Evolutionary conservation across 2,888 invertebrate genomes (phyloP), one percentile per base, ranked within the genome.

Genomic region (Serripes groenlandicus): DNA sequence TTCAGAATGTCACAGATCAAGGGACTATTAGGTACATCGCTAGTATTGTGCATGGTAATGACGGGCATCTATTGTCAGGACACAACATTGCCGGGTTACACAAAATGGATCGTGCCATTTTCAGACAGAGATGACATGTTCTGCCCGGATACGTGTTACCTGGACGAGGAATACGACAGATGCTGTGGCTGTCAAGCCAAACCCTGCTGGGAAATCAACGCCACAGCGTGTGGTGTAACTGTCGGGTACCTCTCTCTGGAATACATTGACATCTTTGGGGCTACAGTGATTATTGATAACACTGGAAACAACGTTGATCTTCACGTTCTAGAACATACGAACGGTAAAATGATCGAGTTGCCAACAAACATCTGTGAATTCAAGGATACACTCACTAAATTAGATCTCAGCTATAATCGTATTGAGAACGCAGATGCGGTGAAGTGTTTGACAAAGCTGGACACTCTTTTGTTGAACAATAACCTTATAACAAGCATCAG

Each of bases 371-470:
- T 81, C 0, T 81, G 81, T 37, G 73, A 76, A 7, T 81, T 56
- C 69, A 28, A 68, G 7, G 76, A 68, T 7, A 68, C 52, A 21
- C 42, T 77, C 5, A 69, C 66, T n/a, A 76, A 58, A 21, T 9
- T 81, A n/a, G 76, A 81, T 37, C 62, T 81, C n/a, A 73, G 73
- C 32, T 52, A 74, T 23, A 81, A 81, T 35, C 23, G 66, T n/a
- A 23, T 77, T 23, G 30, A 26, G 23, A 52, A 74, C 26, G 69
- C 77, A 1, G 60, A 52, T 30, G 28, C 21, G 5, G 66, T 81
- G 5, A 42, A 35, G 42, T 81, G 81, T 26, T 30, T 81, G 23
- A 52, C 34, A 0, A 81, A 35, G 52, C 62, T 81, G 18, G 81
- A 81, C 32, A 81, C 81, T 1, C 30, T 81, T 18, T 42, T 64